Evolutionary conservation across 2,797 vertebrate species (phyloP).

Genomic region (Myotis daubentonii): DNA sequence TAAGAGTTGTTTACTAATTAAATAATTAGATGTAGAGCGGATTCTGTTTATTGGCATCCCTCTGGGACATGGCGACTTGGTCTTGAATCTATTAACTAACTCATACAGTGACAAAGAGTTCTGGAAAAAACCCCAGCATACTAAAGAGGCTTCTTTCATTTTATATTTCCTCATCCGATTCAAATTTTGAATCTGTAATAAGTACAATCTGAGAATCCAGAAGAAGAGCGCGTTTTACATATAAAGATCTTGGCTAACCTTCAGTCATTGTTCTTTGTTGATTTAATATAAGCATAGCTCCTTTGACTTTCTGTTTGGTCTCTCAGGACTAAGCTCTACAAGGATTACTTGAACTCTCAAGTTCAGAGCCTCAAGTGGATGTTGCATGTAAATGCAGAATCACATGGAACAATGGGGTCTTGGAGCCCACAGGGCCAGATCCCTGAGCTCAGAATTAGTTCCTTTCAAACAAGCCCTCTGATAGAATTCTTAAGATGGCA

Average conservation of each 20-base stretch:
- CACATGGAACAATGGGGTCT: not conserved
- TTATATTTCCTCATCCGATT: slow-evolving; percentile 8
- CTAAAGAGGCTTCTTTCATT: slow-evolving; percentile 16
- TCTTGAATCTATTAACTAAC: slow-evolving; percentile 36
- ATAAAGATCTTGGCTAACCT: not conserved
- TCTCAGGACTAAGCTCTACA: slow-evolving; percentile 42
- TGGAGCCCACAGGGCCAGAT: not conserved
- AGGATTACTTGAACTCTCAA: slow-evolving; percentile 57
- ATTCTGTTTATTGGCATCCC: not conserved
- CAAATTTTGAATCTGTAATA: slow-evolving; percentile 33
- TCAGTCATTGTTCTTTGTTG: slow-evolving; percentile 47
- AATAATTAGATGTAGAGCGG: not conserved
- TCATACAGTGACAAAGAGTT: not conserved
- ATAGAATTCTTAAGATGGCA: not conserved
- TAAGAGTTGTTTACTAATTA: slow-evolving; percentile 49
- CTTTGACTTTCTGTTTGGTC: slow-evolving; percentile 55
- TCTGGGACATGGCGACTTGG: not conserved
- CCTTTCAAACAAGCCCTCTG: slow-evolving; percentile 9
- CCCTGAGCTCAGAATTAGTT: slow-evolving; percentile 29
- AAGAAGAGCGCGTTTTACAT: slow-evolving; percentile 4
- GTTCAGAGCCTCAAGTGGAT: slow-evolving; percentile 55
- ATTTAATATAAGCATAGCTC: not conserved
- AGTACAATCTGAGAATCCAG: not conserved
- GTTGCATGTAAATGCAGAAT: slow-evolving; percentile 35
- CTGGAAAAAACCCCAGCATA: not conserved